Conservation (phyloP, 2,113 vertebrate genomes). For the Ellobius talpinus region DNA sequence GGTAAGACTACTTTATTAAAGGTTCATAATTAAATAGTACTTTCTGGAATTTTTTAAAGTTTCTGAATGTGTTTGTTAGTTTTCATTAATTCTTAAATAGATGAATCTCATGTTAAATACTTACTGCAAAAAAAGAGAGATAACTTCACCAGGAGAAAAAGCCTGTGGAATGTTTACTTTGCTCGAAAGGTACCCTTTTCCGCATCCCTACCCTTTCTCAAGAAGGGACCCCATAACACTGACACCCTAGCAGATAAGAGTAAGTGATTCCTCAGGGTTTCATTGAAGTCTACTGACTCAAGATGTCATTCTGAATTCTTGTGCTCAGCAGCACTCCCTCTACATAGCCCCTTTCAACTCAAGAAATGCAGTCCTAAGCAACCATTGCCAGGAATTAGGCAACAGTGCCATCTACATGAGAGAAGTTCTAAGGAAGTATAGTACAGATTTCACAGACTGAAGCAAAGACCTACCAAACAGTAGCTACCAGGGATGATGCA, state of each 20-base stretch:
- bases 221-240: neutral
- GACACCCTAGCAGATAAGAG: neutral
- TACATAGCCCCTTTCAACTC: neutral
- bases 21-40: constrained; percentile 1
- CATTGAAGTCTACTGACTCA: neutral
- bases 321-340: neutral
- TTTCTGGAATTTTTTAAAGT: constrained; percentile 5
- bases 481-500: neutral
- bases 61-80: constrained; percentile 12
- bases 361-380: neutral
- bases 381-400: neutral
- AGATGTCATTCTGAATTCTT: neutral
- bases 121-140: constrained; percentile 9
- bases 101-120: neutral
- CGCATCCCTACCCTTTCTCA: neutral
- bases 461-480: constrained; percentile 27
- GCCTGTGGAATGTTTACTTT: neutral
- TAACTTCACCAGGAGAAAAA: neutral
- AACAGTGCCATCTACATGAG: neutral
- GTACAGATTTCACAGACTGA: neutral
- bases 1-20: constrained; percentile 35
- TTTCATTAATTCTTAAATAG: constrained; percentile 50
- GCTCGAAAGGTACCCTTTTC: neutral
- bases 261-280: neutral
- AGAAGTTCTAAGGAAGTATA: neutral